A percentile compares a stretch with the other conserved stretches of the same genome.
These are phyloP conservation scores for Caenorhabditis panamensis DNA, from an alignment of 2,888 invertebrate species.

Conservation along the genomic window DNA sequence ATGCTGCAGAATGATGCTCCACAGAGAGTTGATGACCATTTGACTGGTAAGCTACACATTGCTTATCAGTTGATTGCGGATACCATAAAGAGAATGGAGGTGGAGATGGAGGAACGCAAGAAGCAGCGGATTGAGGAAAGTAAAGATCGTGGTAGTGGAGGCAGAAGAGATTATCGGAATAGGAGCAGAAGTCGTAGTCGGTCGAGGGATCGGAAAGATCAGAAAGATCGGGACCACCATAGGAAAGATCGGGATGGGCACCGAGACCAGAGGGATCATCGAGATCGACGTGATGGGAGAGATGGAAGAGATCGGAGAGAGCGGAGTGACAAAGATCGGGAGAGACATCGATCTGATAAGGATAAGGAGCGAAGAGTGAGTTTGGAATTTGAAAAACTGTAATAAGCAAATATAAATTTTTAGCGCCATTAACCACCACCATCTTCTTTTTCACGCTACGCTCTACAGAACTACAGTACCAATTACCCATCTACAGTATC, in stretches of 20 bases:
- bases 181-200: constrained; percentile 1
- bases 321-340: constrained; percentile 14
- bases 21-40: constrained; percentile 69
- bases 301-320: constrained; percentile 1
- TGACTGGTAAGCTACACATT: constrained; percentile 69
- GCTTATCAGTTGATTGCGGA: constrained; percentile 63
- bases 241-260: constrained; percentile 9
- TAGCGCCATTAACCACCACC: constrained; percentile 35
- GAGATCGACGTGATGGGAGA: constrained; percentile 12
- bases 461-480: too few relatives aligned
- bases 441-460: too few relatives aligned
- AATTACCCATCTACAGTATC: too few relatives aligned
- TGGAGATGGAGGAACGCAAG: constrained; percentile 30
- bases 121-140: constrained; percentile 20
- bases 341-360: background rate
- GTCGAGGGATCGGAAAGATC: constrained; percentile 10
- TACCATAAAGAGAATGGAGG: constrained; percentile 31
- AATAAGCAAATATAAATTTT: background rate
- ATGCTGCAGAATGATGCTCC: constrained; percentile 70
- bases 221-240: constrained; percentile 19
- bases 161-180: too few relatives aligned
- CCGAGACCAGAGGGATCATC: background rate
- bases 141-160: constrained; percentile 14
- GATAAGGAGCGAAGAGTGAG: constrained; percentile 16
- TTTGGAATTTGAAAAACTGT: background rate